Base-by-base conservation (phyloP, 30 jellyfish, hydroid and myxozoan genomes). In the Hydractinia symbiolongicarpus region DNA sequence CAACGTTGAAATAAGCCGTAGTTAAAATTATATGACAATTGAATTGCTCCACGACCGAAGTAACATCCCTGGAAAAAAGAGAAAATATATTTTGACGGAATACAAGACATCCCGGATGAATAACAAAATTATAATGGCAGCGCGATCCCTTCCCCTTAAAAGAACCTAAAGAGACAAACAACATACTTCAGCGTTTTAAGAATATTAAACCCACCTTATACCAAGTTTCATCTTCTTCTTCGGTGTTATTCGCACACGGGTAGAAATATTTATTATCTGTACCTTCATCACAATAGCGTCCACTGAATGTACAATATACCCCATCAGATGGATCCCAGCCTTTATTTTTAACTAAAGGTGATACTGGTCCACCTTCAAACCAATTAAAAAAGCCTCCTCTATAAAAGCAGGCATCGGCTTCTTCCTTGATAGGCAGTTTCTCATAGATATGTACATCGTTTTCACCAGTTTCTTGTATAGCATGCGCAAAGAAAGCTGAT, bases 331-430 rank as follows among this genome's bases (percentile, higher is more conserved):
- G 94, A 54, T 89, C 94, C 13, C 72, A 82, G 4, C 96, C 96
- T 74, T 89, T 55, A 81, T 89, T 89, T 68, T 89, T 78, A 8
- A 89, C 94, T 9, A 89, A 84, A 15, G 94, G 89, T 21, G 96
- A 89, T 84, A 66, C 67, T 8, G 96, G 96, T 7, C 96, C 96
- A 21, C 96, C 96, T 72, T 89, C 96, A 79, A 89, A 89, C 96
- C 96, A 89, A 80, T 89, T 89, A 73, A 21, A 89, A 61, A 89
- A 89, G 21, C 96, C 96, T 0, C 96, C 96, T 50, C 96, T 61
- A 68, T 89, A 89, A 77, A 89, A 89, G 54, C 96, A 89, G 69
- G 83, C 90, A 67, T 83, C 87, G 7, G 96, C 96, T 55, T 83
- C 82, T 50, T 82, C 84, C 50, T 57, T 75, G 8, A 64, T 51